Evolutionary conservation across 2,888 invertebrate genomes (phyloP), one percentile per base, ranked within the genome.

Genomic region (Bombylius discolor): DNA sequence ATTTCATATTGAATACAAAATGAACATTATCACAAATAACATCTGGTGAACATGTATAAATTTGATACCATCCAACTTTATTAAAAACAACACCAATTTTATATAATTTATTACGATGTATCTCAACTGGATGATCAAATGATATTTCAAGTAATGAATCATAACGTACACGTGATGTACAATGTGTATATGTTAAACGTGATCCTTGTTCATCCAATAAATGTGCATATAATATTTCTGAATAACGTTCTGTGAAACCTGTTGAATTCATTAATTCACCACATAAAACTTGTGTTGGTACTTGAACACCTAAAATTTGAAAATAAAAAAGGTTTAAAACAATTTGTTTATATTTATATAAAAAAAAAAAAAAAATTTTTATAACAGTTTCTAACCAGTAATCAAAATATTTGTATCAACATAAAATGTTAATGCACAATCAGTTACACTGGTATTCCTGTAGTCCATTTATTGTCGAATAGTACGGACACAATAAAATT

Each of bases 1-100:
- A 81, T 42, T 11, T 42, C 63, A 85, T 83, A 66, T 85, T 82
- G 71, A 89, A 89, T 67, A 81, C 81, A 73, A 89, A 89, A 68
- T 81, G 80, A 14, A 87, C 87, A 3, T 81, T 81, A 62, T 86
- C 84, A 50, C 84, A 83, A 7, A 79, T 77, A 39, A 83, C 81
- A 52, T 82, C 80, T 63, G 80, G 80, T 0, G 82, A 80, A 68
- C 87, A 87, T 6, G 81, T 79, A 60, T 86, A 88, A 77, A 85
- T 81, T 7, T 89, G 88, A 73, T 90, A 90, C 81, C 85, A 85
- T 13, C 89, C 89, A 60, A 81, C 78, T 69, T 87, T 88, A 74
- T 89, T 88, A 73, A 89, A 82, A 48, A 87, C 87, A 34, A 89
- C 86, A 52, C 86, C 88, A 63, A 90, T 84, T 70, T 87, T 85